Base-by-base conservation (phyloP, 2,888 invertebrate species). In the Odontomyia ornata region DNA sequence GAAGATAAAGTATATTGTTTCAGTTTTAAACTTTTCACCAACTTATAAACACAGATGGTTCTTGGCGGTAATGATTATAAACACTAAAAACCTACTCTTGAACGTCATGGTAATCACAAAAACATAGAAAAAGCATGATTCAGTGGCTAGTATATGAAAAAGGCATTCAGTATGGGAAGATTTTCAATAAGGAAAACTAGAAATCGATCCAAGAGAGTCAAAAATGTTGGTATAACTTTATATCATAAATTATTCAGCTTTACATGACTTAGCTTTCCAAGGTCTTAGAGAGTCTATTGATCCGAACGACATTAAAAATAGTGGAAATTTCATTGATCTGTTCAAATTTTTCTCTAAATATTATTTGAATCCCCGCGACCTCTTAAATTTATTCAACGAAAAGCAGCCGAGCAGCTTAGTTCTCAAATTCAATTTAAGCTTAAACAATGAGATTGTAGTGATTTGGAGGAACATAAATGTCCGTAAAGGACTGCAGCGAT, bases 101-200 rank as follows among this genome's bases (percentile, higher is more conserved):
- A 60, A 25, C n/a, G 60, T 25, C 25, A 60, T 15, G 25, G 25
- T 23, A 60, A 60, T 60, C n/a, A 60, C 23, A 60, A 60, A 60
- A 60, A 60, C 15, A 60, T 25, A 60, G 60, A 60, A 60, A 25
- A 60, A 60, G 25, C 60, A 60, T 60, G 25, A 25, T 60, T 60
- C n/a, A 60, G 15, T 60, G 25, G 60, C 25, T 60, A 60, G 4
- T 7, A 60, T 60, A 9, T 60, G 60, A 60, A 60, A 60, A 60
- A 25, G 60, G 9, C 25, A 60, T 60, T 25, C 4, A 25, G 25
- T 25, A 60, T 60, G 60, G 21, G 25, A 60, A 60, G 25, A 60
- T 25, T 60, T 23, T 60, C 25, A 5, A 60, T 60, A 7, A 25
- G 15, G 56, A 56, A 56, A 60, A 25, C 15, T 5, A 60, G 60